These are phyloP conservation scores for Drosophila recens DNA, from an alignment of 2,888 invertebrate genomes.

Conservation along the genomic window DNA sequence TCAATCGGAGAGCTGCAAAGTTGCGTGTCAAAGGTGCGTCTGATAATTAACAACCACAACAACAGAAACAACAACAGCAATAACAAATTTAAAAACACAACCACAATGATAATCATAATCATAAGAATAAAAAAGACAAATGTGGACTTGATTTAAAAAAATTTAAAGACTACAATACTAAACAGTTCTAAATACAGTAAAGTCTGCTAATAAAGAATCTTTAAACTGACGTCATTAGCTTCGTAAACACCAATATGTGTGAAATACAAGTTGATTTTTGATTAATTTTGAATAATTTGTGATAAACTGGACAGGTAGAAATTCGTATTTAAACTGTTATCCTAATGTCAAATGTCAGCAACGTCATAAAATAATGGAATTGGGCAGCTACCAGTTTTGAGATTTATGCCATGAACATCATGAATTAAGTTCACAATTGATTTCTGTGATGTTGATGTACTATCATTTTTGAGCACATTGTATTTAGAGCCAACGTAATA, in stretches of 20 bases:
- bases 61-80: slow-evolving; percentile 11
- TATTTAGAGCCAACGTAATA: neutral
- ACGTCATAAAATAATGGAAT: neutral
- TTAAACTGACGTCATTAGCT: slow-evolving; percentile 1
- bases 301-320: neutral
- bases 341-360: slow-evolving; percentile 10
- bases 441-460: neutral
- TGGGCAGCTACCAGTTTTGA: neutral
- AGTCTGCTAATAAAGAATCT: neutral
- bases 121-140: too few relatives aligned
- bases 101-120: too few relatives aligned
- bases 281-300: too few relatives aligned
- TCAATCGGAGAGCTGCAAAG: slow-evolving; percentile 21
- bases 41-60: slow-evolving; percentile 26
- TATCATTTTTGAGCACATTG: neutral
- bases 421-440: neutral
- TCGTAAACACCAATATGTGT: neutral
- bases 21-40: slow-evolving; percentile 60
- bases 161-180: neutral
- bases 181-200: neutral
- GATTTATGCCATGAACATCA: neutral
- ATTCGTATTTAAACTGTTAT: neutral
- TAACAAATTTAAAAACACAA: slow-evolving; percentile 1
- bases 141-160: too few relatives aligned
- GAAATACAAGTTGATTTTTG: neutral